Conservation (phyloP, 2,797 vertebrate species). For the Ambastaia sidthimunki region DNA sequence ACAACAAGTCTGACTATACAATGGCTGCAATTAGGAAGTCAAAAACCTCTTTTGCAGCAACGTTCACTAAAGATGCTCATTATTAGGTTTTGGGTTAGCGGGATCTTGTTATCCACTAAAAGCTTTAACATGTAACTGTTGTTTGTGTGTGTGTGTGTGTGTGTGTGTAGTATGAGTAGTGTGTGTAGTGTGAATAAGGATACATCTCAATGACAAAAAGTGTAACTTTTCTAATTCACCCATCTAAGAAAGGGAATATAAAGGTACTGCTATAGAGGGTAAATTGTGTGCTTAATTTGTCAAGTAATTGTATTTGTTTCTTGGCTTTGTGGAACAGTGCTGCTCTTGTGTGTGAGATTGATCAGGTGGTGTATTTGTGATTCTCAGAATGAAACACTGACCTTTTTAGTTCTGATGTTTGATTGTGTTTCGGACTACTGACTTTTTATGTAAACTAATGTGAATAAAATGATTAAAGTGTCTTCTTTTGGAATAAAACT, state of each 20-base stretch:
- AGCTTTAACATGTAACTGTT: constrained; percentile 17
- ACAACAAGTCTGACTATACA: constrained; percentile 17
- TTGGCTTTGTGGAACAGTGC: not conserved
- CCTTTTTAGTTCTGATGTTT: constrained; percentile 20
- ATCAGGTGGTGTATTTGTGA: constrained; percentile 9
- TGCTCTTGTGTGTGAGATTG: not conserved
- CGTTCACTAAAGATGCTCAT: constrained; percentile 5
- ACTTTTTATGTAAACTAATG: constrained; percentile 12
- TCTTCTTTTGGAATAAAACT: constrained; percentile 3
- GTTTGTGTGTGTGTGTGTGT: constrained; percentile 15
- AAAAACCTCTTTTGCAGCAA: constrained; percentile 19
- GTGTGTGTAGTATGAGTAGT: not conserved
- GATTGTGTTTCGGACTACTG: constrained; percentile 6
- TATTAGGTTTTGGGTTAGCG: not conserved
- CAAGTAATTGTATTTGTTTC: not conserved
- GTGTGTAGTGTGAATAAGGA: not conserved
- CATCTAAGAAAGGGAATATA: not conserved
- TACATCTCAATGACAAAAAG: not conserved
- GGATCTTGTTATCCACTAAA: not conserved
- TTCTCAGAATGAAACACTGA: not conserved
- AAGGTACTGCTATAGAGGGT: not conserved
- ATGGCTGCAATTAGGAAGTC: constrained; percentile 26
- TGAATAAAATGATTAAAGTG: constrained; percentile 15
- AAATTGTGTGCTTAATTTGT: not conserved
- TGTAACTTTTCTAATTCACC: not conserved